phyloP scores from a whole-genome alignment of 2,797 vertebrate genomes.

The Meriones psammophilus region DNA sequence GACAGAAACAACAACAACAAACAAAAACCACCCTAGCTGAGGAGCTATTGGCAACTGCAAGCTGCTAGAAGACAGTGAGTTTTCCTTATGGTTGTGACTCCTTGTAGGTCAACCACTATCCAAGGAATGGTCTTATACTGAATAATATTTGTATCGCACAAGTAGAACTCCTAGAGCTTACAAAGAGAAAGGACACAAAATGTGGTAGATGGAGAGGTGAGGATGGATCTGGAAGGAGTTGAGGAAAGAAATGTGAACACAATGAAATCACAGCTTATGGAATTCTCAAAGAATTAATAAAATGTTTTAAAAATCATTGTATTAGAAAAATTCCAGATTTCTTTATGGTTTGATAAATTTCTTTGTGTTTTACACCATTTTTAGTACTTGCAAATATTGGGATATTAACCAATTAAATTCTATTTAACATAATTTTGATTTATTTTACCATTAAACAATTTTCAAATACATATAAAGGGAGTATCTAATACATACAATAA shows the following conservation, averaged over 20 bases:
- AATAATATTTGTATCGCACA: background rate
- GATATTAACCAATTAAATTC: background rate
- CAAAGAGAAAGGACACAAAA: background rate
- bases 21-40: too few species aligned
- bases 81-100: background rate
- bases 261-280: background rate
- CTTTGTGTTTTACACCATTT: background rate
- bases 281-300: background rate
- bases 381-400: background rate
- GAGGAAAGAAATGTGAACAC: background rate
- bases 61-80: background rate
- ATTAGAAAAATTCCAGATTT: background rate
- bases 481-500: background rate
- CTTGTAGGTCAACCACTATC: background rate
- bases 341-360: background rate
- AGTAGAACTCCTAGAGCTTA: background rate
- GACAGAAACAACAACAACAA: background rate
- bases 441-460: background rate
- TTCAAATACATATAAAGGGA: too few species aligned
- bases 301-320: background rate
- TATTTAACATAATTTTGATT: background rate
- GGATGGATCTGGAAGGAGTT: background rate
- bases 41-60: background rate
- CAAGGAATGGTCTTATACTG: background rate
- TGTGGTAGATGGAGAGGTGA: background rate